Conservation (phyloP, 2,797 vertebrate genomes). For the Sebastes minor region DNA sequence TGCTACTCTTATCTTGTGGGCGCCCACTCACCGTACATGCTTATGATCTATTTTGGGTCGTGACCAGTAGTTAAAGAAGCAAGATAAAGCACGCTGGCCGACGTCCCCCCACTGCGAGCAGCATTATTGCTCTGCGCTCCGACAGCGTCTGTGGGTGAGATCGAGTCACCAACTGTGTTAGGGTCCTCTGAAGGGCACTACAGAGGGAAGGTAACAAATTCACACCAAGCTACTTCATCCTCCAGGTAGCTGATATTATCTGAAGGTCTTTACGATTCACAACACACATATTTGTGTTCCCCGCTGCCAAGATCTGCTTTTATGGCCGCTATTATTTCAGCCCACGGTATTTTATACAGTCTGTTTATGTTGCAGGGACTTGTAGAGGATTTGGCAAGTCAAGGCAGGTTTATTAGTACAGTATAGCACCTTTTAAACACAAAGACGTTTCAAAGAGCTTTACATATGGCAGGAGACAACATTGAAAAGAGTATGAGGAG, state of each 20-base stretch:
- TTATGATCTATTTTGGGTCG: slow-evolving; percentile 35
- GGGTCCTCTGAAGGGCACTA: slow-evolving; percentile 48
- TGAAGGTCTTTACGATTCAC: slow-evolving; percentile 43
- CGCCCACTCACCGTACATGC: slow-evolving; percentile 4
- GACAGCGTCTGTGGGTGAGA: slow-evolving; percentile 35
- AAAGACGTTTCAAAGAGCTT: slow-evolving; percentile 8
- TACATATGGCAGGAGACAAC: slow-evolving; percentile 1
- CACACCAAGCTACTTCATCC: slow-evolving; percentile 23
- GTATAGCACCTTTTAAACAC: slow-evolving; percentile 18
- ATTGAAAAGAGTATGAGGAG: neutral
- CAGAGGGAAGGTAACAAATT: slow-evolving; percentile 24
- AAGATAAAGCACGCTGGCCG: slow-evolving; percentile 18
- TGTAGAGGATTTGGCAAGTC: slow-evolving; percentile 19
- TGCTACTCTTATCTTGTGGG: slow-evolving; percentile 31
- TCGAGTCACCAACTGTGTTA: slow-evolving; percentile 37
- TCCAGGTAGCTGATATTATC: slow-evolving; percentile 45
- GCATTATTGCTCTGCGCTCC: slow-evolving; percentile 31
- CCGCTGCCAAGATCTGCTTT: slow-evolving; percentile 45
- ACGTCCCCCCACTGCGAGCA: slow-evolving; percentile 3
- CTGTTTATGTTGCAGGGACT: slow-evolving; percentile 32
- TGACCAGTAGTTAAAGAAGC: slow-evolving; percentile 40
- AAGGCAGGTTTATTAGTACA: slow-evolving; percentile 15
- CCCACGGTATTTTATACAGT: slow-evolving; percentile 38
- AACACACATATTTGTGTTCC: slow-evolving; percentile 38
- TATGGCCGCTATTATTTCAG: slow-evolving; percentile 43